A percentile compares a stretch with the other conserved stretches of the same genome.
Evolutionary conservation across 2,113 vertebrate species (phyloP).

Genomic region (Paratilapia polleni): DNA sequence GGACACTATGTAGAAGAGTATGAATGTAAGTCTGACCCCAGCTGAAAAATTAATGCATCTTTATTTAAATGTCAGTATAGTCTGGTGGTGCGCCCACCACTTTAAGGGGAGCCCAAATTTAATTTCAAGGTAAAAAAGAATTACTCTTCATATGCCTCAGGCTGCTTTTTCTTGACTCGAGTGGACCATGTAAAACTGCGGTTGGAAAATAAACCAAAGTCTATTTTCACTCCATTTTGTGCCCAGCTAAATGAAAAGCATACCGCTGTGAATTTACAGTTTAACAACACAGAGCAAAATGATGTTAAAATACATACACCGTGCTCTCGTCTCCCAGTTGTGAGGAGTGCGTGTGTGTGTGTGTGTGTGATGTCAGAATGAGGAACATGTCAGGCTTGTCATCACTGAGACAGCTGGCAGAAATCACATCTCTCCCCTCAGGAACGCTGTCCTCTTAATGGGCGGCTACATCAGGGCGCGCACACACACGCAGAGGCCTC

Average conservation of each 20-base stretch:
- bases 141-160: neutral
- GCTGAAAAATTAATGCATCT: neutral
- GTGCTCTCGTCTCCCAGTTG: neutral
- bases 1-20: neutral
- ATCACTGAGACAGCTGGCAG: conserved; percentile 50
- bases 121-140: conserved; percentile 4
- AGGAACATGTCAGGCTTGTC: conserved; percentile 57
- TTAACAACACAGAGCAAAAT: conserved; percentile 21
- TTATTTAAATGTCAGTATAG: neutral
- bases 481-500: neutral
- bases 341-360: neutral
- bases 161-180: neutral
- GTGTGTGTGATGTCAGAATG: conserved; percentile 48
- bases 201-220: conserved; percentile 27
- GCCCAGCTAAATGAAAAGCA: conserved; percentile 21
- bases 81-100: neutral
- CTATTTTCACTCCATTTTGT: conserved; percentile 17
- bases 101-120: neutral
- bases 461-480: conserved; percentile 16
- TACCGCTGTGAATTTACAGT: conserved; percentile 16
- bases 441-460: conserved; percentile 46
- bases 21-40: neutral
- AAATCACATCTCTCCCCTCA: conserved; percentile 48
- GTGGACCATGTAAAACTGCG: neutral
- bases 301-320: neutral